These are phyloP conservation scores for Loris lydekkerianus DNA, from an alignment of 2,797 vertebrate genomes.

Conservation along the genomic window DNA sequence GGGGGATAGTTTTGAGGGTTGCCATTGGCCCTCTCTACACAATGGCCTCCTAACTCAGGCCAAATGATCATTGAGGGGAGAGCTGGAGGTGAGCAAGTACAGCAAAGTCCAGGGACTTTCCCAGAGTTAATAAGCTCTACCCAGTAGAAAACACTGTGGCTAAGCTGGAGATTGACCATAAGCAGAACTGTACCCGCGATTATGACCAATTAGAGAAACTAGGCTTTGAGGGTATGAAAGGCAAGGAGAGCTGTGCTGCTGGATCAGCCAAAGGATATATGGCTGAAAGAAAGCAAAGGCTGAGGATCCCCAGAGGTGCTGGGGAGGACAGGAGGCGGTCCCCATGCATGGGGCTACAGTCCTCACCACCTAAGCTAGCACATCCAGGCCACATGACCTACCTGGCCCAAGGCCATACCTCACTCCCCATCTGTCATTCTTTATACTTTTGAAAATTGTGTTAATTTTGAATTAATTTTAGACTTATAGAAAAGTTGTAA, in stretches of 20 bases:
- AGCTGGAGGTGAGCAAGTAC: background rate
- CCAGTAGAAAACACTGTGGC: background rate
- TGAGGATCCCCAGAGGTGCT: too few relatives aligned
- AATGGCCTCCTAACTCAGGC: background rate
- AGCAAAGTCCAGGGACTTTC: background rate
- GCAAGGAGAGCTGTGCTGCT: too few relatives aligned
- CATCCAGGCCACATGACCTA: too few relatives aligned
- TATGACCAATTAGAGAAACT: background rate
- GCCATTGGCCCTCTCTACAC: background rate
- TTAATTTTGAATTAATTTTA: background rate
- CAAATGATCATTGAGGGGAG: background rate
- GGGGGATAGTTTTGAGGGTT: background rate
- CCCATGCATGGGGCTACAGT: fast-evolving
- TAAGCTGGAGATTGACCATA: background rate
- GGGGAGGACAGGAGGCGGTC: background rate
- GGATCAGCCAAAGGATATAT: fast-evolving
- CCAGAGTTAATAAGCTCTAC: background rate
- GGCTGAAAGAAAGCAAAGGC: too few relatives aligned
- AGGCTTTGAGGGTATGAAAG: background rate
- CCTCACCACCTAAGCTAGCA: too few relatives aligned
- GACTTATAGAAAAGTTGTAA: background rate
- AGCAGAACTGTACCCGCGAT: background rate
- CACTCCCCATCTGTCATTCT: background rate
- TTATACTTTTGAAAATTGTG: background rate
- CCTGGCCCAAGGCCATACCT: background rate